Percentiles rank a stretch among this genome's conserved stretches.
Evolutionary conservation across 2,113 vertebrate genomes (phyloP).

Genomic region (Saimiri boliviensis): DNA sequence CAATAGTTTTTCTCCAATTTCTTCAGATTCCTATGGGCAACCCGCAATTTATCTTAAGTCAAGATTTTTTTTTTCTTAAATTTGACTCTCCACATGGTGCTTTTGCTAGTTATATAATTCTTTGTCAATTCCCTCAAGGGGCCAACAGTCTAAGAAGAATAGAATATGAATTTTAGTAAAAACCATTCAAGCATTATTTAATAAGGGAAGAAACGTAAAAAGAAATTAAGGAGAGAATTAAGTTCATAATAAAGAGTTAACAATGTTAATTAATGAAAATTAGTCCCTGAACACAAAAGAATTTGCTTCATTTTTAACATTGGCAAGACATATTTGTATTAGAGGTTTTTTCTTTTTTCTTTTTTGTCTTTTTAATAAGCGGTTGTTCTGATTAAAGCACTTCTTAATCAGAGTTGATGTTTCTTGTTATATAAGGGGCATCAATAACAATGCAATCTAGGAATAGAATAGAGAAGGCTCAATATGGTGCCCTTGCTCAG

Average conservation of each 20-base stretch:
- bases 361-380: conserved; percentile 24
- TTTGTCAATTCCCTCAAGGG: not conserved
- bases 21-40: not conserved
- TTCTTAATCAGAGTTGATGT: conserved; percentile 12
- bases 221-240: not conserved
- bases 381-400: not conserved
- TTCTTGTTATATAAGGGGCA: conserved; percentile 36
- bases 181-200: not conserved
- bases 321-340: not conserved
- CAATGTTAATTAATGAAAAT: not conserved
- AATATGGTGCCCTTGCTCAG: not conserved
- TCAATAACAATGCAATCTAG: not conserved
- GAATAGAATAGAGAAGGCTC: not conserved
- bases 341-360: not conserved
- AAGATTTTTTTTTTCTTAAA: not conserved
- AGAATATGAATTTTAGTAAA: not conserved
- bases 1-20: conserved; percentile 14
- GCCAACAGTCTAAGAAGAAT: not conserved
- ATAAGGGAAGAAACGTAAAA: not conserved
- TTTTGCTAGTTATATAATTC: not conserved
- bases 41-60: not conserved
- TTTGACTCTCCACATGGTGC: not conserved
- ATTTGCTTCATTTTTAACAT: not conserved
- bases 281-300: not conserved
- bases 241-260: not conserved